Percentiles rank a stretch among this genome's conserved stretches.
These are phyloP conservation scores for Chamaetylas fuelleborni DNA, from an alignment of 2,113 vertebrate species.

Conservation along the genomic window DNA sequence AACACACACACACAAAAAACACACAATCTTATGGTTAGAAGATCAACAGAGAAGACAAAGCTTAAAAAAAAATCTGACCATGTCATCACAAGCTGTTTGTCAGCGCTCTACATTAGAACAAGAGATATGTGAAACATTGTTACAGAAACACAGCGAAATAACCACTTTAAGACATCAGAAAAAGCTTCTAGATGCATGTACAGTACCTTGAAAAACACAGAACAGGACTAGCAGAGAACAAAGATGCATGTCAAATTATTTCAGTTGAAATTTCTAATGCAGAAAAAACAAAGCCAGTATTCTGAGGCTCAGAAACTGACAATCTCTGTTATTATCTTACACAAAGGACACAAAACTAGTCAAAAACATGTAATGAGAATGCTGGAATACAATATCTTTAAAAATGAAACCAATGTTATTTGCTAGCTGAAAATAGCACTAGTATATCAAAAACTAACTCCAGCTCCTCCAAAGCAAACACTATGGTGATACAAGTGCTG, in stretches of 20 bases:
- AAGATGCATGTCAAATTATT: not conserved
- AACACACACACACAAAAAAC: accelerated
- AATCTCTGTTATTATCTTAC: not conserved
- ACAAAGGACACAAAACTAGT: not conserved
- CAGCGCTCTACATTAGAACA: not conserved
- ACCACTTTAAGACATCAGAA: not conserved
- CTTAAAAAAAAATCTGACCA: not conserved
- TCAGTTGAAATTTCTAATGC: not conserved
- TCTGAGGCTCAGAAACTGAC: not conserved
- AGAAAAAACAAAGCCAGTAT: not conserved
- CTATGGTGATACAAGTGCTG: not conserved
- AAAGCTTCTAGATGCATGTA: not conserved
- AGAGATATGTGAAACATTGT: not conserved
- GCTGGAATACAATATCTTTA: not conserved
- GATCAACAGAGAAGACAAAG: not conserved
- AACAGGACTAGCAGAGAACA: not conserved
- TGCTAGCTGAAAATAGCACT: not conserved
- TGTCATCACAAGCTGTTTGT: not conserved
- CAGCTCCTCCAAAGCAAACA: not conserved
- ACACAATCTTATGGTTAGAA: not conserved
- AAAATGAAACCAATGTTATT: not conserved
- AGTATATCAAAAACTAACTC: not conserved
- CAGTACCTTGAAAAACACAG: not conserved
- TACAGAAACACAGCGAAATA: not conserved
- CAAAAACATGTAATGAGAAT: not conserved